Evolutionary conservation across 2,888 invertebrate genomes (phyloP), one percentile per base, ranked within the genome.

Genomic region (Crocallis elinguaria): DNA sequence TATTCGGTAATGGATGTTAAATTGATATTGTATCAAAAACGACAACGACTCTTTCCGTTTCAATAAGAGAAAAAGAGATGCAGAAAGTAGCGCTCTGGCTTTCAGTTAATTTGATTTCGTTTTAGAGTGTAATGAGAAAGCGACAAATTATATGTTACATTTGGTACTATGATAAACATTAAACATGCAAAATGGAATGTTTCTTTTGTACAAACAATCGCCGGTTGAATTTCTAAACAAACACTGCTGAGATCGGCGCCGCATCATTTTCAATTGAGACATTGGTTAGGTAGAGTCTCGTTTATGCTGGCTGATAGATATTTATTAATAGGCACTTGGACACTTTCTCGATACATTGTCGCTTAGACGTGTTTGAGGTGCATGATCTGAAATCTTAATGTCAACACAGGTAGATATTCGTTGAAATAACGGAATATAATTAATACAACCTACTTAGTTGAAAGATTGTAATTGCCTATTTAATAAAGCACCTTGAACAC

Each of bases 1-100:
- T 66, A 57, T 64, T 62, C 57, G 49, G 64, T 76, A 73, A 75
- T 75, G 64, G 66, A 67, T 69, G 66, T 69, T 69, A 72, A 71
- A 73, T 71, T 73, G 66, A 62, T 63, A 60, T 50, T 60, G 58
- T 59, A 57, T 55, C 51, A 56, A 60, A 56, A 62, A 43, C 38
- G 49, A 57, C 46, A 36, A 19, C 23, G 43, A 53, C 52, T 35
- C 36, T 39, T 32, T 44, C 37, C 39, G 29, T 35, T 29, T 45
- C 38, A 44, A 39, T 42, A 41, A 53, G 48, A 16, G 36, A 29
- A 37, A 46, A 48, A 42, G 16, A 56, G 29, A 38, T 17, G 29
- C 43, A 56, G 33, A 52, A 57, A 57, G 55, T 49, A 41, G 39
- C 25, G n/a, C 27, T n/a, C n/a, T 19, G 33, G 57, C 58, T 60